Evolutionary conservation across 2,797 vertebrate species (phyloP), one percentile per base, ranked within the genome.

Genomic region (Onychomys leucogaster): DNA sequence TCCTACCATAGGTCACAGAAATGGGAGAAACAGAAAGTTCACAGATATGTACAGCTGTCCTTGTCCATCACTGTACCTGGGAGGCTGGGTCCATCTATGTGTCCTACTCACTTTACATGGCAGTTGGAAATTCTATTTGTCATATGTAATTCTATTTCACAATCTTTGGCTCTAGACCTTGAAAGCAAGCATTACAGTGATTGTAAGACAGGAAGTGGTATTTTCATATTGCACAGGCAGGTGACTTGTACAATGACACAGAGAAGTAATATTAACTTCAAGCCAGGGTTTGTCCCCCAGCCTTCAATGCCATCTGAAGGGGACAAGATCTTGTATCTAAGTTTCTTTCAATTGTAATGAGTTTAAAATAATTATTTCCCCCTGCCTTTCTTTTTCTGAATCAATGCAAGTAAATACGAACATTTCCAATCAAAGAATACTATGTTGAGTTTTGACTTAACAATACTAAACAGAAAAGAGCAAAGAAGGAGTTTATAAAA

Each of bases 261-360:
- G 34, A 93, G 65, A 94, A 89, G 89, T 71, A 76, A 71, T 46
- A 46, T 41, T 96, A 91, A 69, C 65, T 29, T 49, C 5, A 90
- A 94, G 9, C 19, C 29, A 59, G 83, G 37, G 6, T 37, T 90
- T 77, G 27, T 25, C 77, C 81, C 87, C 21, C 46, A 87, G 52
- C 32, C 11, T 90, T 65, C 12, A 59, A 32, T 6, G 3, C 12
- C 57, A 84, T 91, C 69, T 61, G 59, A 81, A 41, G 87, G 41
- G 41, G 14, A n/a, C 71, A 96, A 76, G 63, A 77, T 43, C 63
- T 86, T 49, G 0, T 32, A 17, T 86, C 61, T 88, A 49, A 83
- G 41, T 91, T 96, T 88, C 29, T 41, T 63, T 95, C 82, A 89
- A 89, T 93, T 94, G 67, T 82, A 90, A 73, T 37, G 25, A 82